These are phyloP conservation scores for Pollenia labialis DNA, from an alignment of 2,888 invertebrate genomes.

Conservation along the genomic window DNA sequence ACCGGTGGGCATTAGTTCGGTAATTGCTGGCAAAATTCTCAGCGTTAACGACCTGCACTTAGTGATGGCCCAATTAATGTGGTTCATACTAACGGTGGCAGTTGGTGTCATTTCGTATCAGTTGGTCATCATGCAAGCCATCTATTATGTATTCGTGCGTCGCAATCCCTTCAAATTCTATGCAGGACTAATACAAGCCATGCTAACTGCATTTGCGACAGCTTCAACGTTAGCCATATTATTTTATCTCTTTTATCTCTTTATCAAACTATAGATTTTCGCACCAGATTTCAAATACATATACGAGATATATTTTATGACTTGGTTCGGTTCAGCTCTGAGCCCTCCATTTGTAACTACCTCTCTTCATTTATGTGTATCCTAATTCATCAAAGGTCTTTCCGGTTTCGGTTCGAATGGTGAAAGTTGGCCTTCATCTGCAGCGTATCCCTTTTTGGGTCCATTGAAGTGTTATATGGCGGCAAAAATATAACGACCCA, in stretches of 20 bases:
- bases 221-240: slow-evolving; percentile 92
- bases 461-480: too few relatives aligned
- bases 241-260: slow-evolving; percentile 70
- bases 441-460: too few relatives aligned
- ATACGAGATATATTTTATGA: too few relatives aligned
- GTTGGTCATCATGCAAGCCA: slow-evolving; percentile 91
- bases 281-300: too few relatives aligned
- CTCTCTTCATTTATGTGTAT: too few relatives aligned
- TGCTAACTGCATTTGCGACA: slow-evolving; percentile 94
- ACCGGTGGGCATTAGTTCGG: slow-evolving; percentile 92
- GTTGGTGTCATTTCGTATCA: slow-evolving; percentile 93
- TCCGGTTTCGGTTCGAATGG: too few relatives aligned
- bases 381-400: too few relatives aligned
- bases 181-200: slow-evolving; percentile 91
- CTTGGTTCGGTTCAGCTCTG: too few relatives aligned
- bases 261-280: slow-evolving; percentile 54
- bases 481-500: too few relatives aligned
- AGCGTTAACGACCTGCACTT: slow-evolving; percentile 84
- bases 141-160: slow-evolving; percentile 91
- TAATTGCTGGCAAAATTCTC: slow-evolving; percentile 88
- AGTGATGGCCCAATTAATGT: slow-evolving; percentile 88
- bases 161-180: slow-evolving; percentile 95
- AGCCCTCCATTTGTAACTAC: too few relatives aligned
- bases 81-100: slow-evolving; percentile 93
- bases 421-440: too few relatives aligned